Evolutionary conservation across 2,113 vertebrate species (phyloP).

Genomic region (Terrapene triunguis): DNA sequence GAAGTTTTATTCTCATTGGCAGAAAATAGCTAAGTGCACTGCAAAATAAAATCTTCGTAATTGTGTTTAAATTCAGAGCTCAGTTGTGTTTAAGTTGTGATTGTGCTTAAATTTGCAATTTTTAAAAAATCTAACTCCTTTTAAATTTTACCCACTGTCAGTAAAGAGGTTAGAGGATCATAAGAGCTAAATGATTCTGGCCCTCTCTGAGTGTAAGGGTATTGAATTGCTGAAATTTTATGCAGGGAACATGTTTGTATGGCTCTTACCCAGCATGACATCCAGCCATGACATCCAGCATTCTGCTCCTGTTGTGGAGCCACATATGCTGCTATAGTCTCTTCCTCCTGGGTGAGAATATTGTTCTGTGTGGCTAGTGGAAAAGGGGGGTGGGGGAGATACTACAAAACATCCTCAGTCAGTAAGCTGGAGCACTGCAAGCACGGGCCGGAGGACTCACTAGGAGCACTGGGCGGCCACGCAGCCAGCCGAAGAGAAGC

Average conservation of each 20-base stretch:
- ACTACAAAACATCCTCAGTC: neutral
- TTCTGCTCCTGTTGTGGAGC: too few relatives aligned
- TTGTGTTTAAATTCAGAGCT: neutral
- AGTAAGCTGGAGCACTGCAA: neutral
- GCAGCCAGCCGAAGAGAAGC: too few relatives aligned
- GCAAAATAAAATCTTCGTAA: neutral
- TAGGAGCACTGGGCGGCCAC: too few relatives aligned
- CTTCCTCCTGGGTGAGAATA: too few relatives aligned
- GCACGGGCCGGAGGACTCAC: too few relatives aligned
- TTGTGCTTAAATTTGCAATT: neutral
- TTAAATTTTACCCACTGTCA: neutral
- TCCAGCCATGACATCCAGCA: too few relatives aligned
- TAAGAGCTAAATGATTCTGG: neutral
- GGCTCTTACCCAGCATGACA: neutral
- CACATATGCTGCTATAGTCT: too few relatives aligned
- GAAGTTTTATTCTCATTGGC: neutral
- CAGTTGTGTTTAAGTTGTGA: neutral
- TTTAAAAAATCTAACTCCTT: neutral
- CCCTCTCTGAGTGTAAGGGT: neutral
- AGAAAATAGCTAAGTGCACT: neutral
- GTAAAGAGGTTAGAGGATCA: neutral
- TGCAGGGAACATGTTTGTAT: neutral
- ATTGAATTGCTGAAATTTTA: neutral
- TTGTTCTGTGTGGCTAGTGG: too few relatives aligned
- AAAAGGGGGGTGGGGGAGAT: too few relatives aligned